A percentile compares a stretch with the other conserved stretches of the same genome.
These are phyloP conservation scores for Pelecanus crispus DNA, from an alignment of 2,113 vertebrate genomes.

Conservation along the genomic window DNA sequence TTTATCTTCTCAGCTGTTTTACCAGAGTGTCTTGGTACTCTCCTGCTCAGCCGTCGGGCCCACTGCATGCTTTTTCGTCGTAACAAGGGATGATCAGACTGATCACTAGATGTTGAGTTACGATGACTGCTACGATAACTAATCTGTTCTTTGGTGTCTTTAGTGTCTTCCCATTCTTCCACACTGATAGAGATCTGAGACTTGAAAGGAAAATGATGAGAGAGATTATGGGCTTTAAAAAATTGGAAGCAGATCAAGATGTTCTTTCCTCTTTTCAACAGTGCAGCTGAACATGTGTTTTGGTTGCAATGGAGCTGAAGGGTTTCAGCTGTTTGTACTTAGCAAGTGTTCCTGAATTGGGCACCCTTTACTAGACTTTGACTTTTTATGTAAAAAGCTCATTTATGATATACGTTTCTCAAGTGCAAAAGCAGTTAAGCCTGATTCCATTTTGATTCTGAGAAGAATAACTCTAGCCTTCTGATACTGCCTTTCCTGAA, in stretches of 20 bases:
- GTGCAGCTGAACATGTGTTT: not conserved
- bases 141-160: conserved; percentile 78
- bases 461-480: not conserved
- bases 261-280: not conserved
- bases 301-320: not conserved
- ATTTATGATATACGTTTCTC: not conserved
- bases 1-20: conserved; percentile 80
- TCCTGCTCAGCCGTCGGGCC: conserved; percentile 87
- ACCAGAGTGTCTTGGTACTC: conserved; percentile 76
- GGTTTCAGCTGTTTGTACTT: not conserved
- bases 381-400: not conserved
- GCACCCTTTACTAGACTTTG: not conserved
- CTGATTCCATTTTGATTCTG: not conserved
- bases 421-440: not conserved
- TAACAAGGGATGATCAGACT: conserved; percentile 80
- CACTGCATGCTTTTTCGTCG: conserved; percentile 93
- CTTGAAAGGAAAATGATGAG: conserved; percentile 58
- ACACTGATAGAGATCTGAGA: conserved; percentile 88
- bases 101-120: conserved; percentile 81
- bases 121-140: conserved; percentile 70
- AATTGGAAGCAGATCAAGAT: not conserved
- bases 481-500: not conserved
- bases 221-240: not conserved
- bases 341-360: not conserved
- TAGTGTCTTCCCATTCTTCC: conserved; percentile 88